Base-by-base conservation (phyloP, 2,888 invertebrate species). In the Dryobota labecula region DNA sequence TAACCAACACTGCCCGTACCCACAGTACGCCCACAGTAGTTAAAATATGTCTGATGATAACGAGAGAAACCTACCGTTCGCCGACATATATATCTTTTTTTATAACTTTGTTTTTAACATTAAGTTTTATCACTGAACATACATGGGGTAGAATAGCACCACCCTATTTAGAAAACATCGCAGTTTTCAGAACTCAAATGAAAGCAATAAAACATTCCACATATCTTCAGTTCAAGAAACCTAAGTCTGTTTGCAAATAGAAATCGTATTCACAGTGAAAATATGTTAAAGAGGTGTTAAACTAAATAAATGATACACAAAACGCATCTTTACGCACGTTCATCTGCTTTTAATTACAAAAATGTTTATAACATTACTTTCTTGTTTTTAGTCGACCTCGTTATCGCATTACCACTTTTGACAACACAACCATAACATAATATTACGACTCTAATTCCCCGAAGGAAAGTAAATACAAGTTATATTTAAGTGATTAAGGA, bases 341-440 rank as follows among this genome's bases (percentile, higher is more conserved):
- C 49, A 65, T 36, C 13, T 33, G 38, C 2, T 71, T 71, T 81
- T 70, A 68, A 64, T 71, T 36, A 57, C 57, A n/a, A 49, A 64
- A 43, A 64, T 82, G 61, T 82, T 78, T 54, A 58, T 24, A 60
- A 33, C n/a, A 69, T 70, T 18, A 49, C 49, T 72, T 63, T 47
- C 49, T 41, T 53, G 24, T 53, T 2, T 75, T 27, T 20, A 15
- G 30, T 30, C 15, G 9, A 1, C 30, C 60, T 53, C n/a, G 60
- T 61, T n/a, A 61, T n/a, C 15, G 15, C 6, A 30, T 30, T 30
- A 15, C 15, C 54, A 54, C 15, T 51, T 61, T 61, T 27, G 27
- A 27, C 27, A 51, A 51, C 15, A 51, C 2, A 15, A 7, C 24
- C 15, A 15, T 51, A 15, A 15, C 15, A 24, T 24, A 49, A 2